Base-by-base conservation (phyloP, 2,888 invertebrate genomes). In the Criorhina ranunculi region DNA sequence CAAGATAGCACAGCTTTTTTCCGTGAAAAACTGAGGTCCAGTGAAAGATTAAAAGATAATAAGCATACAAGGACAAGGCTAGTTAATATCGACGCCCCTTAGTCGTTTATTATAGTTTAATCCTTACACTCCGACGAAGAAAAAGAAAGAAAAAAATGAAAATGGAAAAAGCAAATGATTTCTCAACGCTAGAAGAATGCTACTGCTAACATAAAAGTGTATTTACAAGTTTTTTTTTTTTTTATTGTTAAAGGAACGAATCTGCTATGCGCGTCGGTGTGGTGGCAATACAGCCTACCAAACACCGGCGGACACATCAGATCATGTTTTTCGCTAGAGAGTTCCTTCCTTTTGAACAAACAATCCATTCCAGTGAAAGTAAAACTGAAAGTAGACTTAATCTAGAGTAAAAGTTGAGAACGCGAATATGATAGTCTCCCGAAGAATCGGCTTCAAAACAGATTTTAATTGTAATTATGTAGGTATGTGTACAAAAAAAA, bases 1-100 rank as follows among this genome's bases (percentile, higher is more conserved):
- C 86, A 92, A 92, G 87, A 86, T 91, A 64, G 91, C 90, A 15
- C 91, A 92, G 88, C 75, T 91, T 42, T 91, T 91, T 87, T 92
- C 92, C 0, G 90, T 92, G n/a, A 89, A 89, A 87, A 92, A 92
- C 87, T 92, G 89, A 91, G 72, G 72, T 17, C 64, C 85, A 62
- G 69, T 62, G 1, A 57, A 80, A 76, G 83, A 83, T 62, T 79
- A 79, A 78, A 66, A 19, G 59, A 77, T 57, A 77, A 31, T 62
- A 44, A 49, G 29, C 33, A 64, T 31, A 67, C 49, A 46, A 80
- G 59, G 33, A 12, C 40, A 29, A 2, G 37, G 37, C 19, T 57
- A 6, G 7, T 37, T 12, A 24, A 33, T 44, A 33, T 15, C 33
- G 29, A 24, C 31, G 11, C 46, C 55, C 40, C 49, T 15, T 67